Conservation (phyloP, 2,888 invertebrate genomes). For the Ellobium chinense region DNA sequence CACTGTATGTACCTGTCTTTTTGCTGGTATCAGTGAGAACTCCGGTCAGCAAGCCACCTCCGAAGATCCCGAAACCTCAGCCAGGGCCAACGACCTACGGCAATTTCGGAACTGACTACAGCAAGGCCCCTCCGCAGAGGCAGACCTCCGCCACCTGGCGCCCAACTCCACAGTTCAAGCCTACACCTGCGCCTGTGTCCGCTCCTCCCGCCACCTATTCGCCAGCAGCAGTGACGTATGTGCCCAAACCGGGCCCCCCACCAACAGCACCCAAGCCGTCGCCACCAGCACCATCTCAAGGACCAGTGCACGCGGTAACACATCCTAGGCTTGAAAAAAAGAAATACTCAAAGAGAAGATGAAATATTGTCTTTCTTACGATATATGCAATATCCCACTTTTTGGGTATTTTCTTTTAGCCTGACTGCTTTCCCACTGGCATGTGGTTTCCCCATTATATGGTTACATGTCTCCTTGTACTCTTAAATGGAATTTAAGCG, state of each 20-base stretch:
- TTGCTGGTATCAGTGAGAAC: constrained; percentile 9
- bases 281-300: background rate
- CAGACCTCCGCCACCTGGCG: constrained; percentile 15
- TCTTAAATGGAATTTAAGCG: too few species aligned
- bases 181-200: constrained; percentile 7
- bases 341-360: too few species aligned
- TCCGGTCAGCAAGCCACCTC: constrained; percentile 7
- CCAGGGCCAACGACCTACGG: constrained; percentile 25
- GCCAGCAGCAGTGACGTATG: constrained; percentile 4
- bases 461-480: too few species aligned
- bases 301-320: constrained; percentile 1
- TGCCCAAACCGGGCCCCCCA: constrained; percentile 11
- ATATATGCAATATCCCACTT: too few species aligned
- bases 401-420: too few species aligned
- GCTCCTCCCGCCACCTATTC: background rate
- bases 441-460: too few species aligned
- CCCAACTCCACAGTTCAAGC: constrained; percentile 16
- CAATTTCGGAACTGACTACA: constrained; percentile 35
- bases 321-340: too few species aligned
- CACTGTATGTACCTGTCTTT: background rate
- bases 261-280: constrained; percentile 2
- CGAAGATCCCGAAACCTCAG: constrained; percentile 3
- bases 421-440: too few species aligned
- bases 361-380: too few species aligned
- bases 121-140: background rate